Evolutionary conservation across 2,113 vertebrate species (phyloP), one percentile per base, ranked within the genome.

Genomic region (Callaeas wilsoni): DNA sequence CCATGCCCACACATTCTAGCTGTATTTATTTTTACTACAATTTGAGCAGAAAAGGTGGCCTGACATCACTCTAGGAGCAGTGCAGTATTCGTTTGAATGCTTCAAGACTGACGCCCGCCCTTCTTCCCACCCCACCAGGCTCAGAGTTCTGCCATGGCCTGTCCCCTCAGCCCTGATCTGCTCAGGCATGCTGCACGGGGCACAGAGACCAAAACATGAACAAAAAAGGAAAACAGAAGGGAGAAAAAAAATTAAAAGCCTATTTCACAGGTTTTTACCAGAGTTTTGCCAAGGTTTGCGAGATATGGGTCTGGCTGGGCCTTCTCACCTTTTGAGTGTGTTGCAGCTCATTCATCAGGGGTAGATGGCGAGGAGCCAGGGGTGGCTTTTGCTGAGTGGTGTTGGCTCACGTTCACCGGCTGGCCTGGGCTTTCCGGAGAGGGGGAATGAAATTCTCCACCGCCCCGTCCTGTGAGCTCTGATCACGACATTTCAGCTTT

Each of bases 1-100:
- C 65, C 46, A 6, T 85, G 78, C 93, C 92, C 52, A 44, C 63
- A 83, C 68, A 94, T 93, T 95, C 42, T 77, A 76, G 75, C 71
- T 59, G 71, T 96, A 94, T 95, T 96, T 97, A 93, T 96, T 95
- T 96, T 92, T 91, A 91, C 78, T 88, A 76, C 83, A 94, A 64
- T 90, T 92, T 4, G 2, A 88, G 90, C 82, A 93, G 93, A 96
- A 93, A 94, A 96, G 79, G 79, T 87, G 94, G 79, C 75, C 83
- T 94, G 95, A 93, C 23, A 10, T 90, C 83, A 77, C 76, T 77
- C 35, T 13, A 52, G 85, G 85, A 90, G 81, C 64, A 80, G 79
- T 23, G 19, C 25, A 56, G 85, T 1, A 2, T 81, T 88, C 0
- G 0, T 71, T 84, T 37, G 64, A 94, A 86, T 10, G 12, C 41